These are phyloP conservation scores for Thera britannica DNA, from an alignment of 2,888 invertebrate species.

Conservation along the genomic window DNA sequence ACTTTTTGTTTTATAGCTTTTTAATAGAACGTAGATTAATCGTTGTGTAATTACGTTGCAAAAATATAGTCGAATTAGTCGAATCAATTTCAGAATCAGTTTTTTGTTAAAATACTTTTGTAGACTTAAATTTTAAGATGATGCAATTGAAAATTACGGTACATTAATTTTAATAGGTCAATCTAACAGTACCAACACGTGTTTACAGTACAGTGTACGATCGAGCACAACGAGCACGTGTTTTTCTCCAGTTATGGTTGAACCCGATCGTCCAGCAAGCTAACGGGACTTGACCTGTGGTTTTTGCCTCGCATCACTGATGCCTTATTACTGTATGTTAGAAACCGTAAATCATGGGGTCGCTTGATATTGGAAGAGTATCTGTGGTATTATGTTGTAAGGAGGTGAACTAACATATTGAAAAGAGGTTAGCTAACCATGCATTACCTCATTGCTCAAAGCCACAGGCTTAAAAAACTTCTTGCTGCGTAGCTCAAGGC, in stretches of 20 bases:
- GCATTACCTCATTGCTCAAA: too few species aligned
- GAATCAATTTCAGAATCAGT: too few species aligned
- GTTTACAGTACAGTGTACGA: conserved; percentile 7
- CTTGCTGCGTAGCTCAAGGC: too few species aligned
- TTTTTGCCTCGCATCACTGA: conserved; percentile 48
- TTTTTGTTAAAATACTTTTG: too few species aligned
- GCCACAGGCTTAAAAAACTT: too few species aligned
- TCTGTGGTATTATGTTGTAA: neutral
- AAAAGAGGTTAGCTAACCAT: too few species aligned
- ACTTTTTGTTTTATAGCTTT: conserved; percentile 25
- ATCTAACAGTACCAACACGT: conserved; percentile 10
- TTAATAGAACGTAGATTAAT: neutral
- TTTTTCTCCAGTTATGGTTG: conserved; percentile 35
- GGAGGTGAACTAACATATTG: neutral
- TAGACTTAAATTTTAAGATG: too few species aligned
- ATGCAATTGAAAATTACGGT: too few species aligned
- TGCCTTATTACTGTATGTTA: conserved; percentile 36
- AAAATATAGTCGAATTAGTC: too few species aligned
- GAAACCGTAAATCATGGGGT: conserved; percentile 34
- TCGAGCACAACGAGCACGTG: conserved; percentile 16
- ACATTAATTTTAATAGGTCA: neutral
- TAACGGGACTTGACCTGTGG: conserved; percentile 56
- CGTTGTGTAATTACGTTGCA: too few species aligned
- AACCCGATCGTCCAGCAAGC: conserved; percentile 42
- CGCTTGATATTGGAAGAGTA: conserved; percentile 10